phyloP scores from a whole-genome alignment of 2,888 invertebrate species.

The Aplocera efformata region DNA sequence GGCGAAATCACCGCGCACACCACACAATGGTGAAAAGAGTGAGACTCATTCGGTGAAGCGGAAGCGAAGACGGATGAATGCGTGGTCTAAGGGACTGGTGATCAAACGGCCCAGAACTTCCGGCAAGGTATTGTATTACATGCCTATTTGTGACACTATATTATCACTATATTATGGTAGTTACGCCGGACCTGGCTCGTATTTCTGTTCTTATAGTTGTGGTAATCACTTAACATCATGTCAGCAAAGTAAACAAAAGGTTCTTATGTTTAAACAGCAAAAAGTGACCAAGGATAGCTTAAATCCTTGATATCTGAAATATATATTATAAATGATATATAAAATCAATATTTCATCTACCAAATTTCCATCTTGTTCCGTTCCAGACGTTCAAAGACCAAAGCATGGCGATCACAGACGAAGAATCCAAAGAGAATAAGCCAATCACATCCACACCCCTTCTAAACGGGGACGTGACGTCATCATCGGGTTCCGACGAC shows the following conservation, averaged over 20 bases:
- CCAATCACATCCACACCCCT: constrained; percentile 72
- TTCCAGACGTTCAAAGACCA: constrained; percentile 58
- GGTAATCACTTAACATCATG: no score
- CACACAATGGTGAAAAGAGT: constrained; percentile 63
- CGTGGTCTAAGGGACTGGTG: constrained; percentile 70
- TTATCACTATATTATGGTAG: no score
- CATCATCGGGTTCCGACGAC: constrained; percentile 60
- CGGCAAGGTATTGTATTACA: constrained; percentile 54
- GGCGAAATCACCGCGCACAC: constrained; percentile 42
- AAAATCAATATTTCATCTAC: no score
- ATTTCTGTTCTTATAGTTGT: no score
- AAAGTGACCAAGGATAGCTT: no score
- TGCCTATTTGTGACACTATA: no score
- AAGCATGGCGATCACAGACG: constrained; percentile 63
- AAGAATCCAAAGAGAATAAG: constrained; percentile 76
- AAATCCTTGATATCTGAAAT: no score
- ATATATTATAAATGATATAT: no score
- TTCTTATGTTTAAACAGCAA: no score
- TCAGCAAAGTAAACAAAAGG: no score
- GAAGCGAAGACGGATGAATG: constrained; percentile 65
- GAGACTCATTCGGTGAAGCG: constrained; percentile 57
- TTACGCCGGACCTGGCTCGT: no score
- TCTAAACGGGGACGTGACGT: constrained; percentile 54
- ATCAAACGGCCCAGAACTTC: constrained; percentile 58
- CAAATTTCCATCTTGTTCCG: neutral